Base-by-base conservation (phyloP, 2,113 vertebrate genomes). In the Microcebus murinus region DNA sequence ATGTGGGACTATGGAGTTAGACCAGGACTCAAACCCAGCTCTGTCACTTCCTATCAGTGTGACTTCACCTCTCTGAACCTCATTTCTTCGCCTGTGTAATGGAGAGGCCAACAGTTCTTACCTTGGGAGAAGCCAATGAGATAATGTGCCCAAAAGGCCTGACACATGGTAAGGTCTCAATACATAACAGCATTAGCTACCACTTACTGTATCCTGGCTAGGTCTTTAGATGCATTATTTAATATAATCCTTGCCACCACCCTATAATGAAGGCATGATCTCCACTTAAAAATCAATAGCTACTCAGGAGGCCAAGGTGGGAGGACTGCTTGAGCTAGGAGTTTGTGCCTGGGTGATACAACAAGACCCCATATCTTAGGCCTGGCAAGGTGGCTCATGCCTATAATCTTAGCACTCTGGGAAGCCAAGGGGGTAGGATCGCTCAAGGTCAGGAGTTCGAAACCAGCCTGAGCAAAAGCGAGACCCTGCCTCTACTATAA, bases 191-290 rank as follows among this genome's bases (percentile, higher is more conserved):
- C 74, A 87, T 25, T 55, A 88, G 63, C 65, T 80, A 63, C 63
- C 29, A 42, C 48, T 77, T 85, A 39, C 21, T 67, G 20, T 27
- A 74, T 8, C 10, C 68, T 68, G 57, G 42, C 73, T 68, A 63
- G 31, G 85, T 90, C 67, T 90, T 92, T 42, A 94, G 85, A 90
- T 63, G 67, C 42, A 83, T 82, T 68, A 23, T 77, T 71, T 92
- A 90, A 74, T 42, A 67, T 59, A 86, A 90, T 68, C 39, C 55
- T 59, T 55, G 17, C 82, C 48, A 87, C 73, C 45, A 81, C 20
- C 74, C 68, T 85, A 74, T 57, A n/a, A 77, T 74, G 82, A 74
- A 87, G 39, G 27, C 82, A 65, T 71, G 67, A n/a, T 67, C 27
- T 90, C 63, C 21, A 55, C 76, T 87, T 82, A 82, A 97, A 86